Evolutionary conservation across 2,888 invertebrate genomes (phyloP), one percentile per base, ranked within the genome.

Genomic region (Catocala sponsa): DNA sequence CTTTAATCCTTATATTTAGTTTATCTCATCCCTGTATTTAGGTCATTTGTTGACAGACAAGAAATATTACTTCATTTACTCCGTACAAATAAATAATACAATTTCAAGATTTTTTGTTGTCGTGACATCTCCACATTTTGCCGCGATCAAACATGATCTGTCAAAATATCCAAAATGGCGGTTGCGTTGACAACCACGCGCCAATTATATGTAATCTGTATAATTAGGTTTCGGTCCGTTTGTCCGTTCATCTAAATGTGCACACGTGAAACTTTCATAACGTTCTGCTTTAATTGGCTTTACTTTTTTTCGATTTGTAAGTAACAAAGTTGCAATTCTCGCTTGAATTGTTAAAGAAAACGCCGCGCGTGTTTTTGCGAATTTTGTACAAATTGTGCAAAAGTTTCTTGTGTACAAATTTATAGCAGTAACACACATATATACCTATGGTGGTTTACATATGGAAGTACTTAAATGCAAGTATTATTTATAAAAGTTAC

Each of bases 201-300:
- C 69, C 35, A 72, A 74, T 79, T 76, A 76, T 68, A 62, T 75
- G 66, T 71, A 70, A 72, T 74, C 75, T 74, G 70, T 71, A 65
- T 70, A 83, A 86, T 84, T 80, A 79, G 58, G 72, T 83, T 77
- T 72, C 80, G 76, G 80, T 80, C 72, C 71, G 79, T 76, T 73
- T 79, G 74, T 72, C 74, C 60, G 72, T 72, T 61, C 69, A 76
- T 74, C 80, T 80, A 82, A 80, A 77, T 76, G 76, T 77, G 71
- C 64, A 73, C 68, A 83, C 80, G 76, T 79, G 81, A 74, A 69
- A 76, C 77, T 82, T 83, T 84, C 80, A 74, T 78, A 84, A 84
- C 70, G 77, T 72, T 71, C 71, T 72, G 73, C 66, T 70, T 72
- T 83, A 84, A 85, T 85, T 81, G 76, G 68, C 67, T 70, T 67